phyloP scores from a whole-genome alignment of 2,797 vertebrate genomes.

The Tympanoctomys barrerae region DNA sequence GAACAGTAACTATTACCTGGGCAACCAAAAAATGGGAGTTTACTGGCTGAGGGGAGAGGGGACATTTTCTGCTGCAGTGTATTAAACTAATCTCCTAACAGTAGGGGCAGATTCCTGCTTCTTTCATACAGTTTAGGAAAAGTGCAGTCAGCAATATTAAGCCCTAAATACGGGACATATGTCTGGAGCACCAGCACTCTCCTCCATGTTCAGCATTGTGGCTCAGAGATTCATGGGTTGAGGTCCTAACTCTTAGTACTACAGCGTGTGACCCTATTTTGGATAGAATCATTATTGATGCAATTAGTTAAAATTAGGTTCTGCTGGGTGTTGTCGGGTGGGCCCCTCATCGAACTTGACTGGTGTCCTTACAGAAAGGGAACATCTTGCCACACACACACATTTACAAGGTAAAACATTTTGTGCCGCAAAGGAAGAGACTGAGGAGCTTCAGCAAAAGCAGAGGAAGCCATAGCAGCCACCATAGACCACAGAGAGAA shows the following conservation, averaged over 20 bases:
- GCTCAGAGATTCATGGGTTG: background rate
- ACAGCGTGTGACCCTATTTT: background rate
- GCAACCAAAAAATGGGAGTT: background rate
- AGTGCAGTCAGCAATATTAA: background rate
- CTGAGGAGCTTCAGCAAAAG: background rate
- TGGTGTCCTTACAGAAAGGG: background rate
- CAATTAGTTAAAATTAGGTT: conserved; percentile 19
- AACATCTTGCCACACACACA: background rate
- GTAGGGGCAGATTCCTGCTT: background rate
- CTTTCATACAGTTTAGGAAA: background rate
- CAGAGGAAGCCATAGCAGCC: background rate
- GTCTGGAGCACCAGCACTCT: background rate
- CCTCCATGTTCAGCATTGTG: background rate
- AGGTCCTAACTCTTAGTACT: background rate
- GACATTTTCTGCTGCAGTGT: background rate
- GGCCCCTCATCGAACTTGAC: background rate
- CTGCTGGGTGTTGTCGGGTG: background rate
- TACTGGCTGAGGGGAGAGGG: too few relatives aligned
- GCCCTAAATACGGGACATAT: background rate
- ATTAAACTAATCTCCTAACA: background rate
- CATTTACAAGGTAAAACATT: background rate
- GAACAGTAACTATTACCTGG: background rate
- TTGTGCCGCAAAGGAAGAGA: background rate
- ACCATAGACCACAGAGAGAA: background rate
- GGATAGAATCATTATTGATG: background rate